Evolutionary conservation across 2,888 invertebrate species (phyloP).

Genomic region (Andrena haemorrhoa): DNA sequence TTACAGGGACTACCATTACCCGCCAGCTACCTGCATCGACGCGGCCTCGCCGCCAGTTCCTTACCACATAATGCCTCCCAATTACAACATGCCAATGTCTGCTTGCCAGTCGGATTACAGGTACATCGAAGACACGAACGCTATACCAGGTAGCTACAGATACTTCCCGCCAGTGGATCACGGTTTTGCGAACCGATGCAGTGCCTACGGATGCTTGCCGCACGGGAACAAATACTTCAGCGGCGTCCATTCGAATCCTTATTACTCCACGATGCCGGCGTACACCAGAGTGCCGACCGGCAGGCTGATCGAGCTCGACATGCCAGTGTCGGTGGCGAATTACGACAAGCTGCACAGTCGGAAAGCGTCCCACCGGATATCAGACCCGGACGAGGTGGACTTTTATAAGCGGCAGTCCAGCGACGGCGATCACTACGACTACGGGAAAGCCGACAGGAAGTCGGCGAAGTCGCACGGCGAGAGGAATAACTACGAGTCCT

Average conservation of each 20-base stretch:
- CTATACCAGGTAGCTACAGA: conserved; percentile 52
- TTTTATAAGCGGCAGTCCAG: conserved; percentile 59
- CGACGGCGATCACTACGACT: conserved; percentile 70
- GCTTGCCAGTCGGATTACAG: conserved; percentile 72
- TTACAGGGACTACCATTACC: conserved; percentile 74
- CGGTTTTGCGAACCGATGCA: conserved; percentile 65
- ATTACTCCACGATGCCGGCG: conserved; percentile 83
- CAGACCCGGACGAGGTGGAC: conserved; percentile 76
- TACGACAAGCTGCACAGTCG: conserved; percentile 74
- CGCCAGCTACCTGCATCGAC: conserved; percentile 67
- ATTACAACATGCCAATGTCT: conserved; percentile 70
- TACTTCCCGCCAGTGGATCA: conserved; percentile 67
- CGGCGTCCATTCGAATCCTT: conserved; percentile 80
- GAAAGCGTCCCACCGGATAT: conserved; percentile 65
- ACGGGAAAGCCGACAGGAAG: conserved; percentile 75
- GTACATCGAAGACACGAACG: conserved; percentile 62
- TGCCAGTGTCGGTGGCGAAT: conserved; percentile 80
- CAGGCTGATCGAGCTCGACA: conserved; percentile 89
- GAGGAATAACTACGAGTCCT: conserved; percentile 87
- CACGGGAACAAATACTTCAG: conserved; percentile 65
- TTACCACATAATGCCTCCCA: conserved; percentile 73
- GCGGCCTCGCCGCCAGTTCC: conserved; percentile 69
- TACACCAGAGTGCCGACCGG: conserved; percentile 87
- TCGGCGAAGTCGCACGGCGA: conserved; percentile 51
- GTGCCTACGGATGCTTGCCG: conserved; percentile 67